Evolutionary conservation across 2,797 vertebrate genomes (phyloP).

Genomic region (Phoebastria nigripes): DNA sequence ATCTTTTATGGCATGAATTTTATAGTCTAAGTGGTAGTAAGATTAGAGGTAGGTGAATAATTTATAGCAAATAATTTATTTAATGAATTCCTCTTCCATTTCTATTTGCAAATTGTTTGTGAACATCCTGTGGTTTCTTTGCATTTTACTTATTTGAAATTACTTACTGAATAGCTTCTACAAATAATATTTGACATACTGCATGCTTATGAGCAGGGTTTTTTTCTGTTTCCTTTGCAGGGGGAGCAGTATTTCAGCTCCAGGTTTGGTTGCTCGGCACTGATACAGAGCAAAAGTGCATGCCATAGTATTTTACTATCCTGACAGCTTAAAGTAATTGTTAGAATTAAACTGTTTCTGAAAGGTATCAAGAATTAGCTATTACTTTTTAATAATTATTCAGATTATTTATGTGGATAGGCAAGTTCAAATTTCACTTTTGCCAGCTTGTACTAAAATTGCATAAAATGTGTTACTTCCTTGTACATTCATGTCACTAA

Average conservation of each 20-base stretch:
- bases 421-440: background rate
- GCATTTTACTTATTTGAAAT: constrained; percentile 58
- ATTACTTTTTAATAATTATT: background rate
- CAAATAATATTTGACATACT: constrained; percentile 30
- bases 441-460: background rate
- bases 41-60: constrained; percentile 63
- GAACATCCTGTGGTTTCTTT: constrained; percentile 47
- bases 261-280: background rate
- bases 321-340: background rate
- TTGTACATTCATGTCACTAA: background rate
- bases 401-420: background rate
- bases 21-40: constrained; percentile 58
- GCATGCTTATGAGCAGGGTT: background rate
- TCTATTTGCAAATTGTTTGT: constrained; percentile 58
- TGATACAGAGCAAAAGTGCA: background rate
- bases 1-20: constrained; percentile 61
- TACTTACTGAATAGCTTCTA: constrained; percentile 45
- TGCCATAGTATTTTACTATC: background rate
- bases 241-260: background rate
- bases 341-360: background rate
- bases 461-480: background rate
- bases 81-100: constrained; percentile 66
- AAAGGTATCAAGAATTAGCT: background rate
- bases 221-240: background rate
- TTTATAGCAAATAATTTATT: constrained; percentile 67